Percentiles rank a stretch among this genome's conserved stretches.
Conservation (phyloP, 2,797 vertebrate species). For the Pachyuromys duprasi region DNA sequence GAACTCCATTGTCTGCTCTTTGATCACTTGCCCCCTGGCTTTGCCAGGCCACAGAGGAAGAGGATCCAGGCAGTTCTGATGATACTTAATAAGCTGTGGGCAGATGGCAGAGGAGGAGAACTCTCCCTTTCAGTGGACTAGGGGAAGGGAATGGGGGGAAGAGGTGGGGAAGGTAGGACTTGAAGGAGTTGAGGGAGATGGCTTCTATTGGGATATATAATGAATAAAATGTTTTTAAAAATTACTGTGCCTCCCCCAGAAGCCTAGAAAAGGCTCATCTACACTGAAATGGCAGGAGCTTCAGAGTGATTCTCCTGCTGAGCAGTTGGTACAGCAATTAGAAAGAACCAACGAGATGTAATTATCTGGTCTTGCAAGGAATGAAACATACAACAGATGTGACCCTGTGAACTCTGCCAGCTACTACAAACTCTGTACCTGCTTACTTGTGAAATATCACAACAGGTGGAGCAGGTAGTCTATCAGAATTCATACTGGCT, state of each 20-base stretch:
- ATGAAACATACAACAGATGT: not conserved
- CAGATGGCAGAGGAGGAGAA: no score
- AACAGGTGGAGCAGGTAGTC: not conserved
- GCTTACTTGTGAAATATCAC: not conserved
- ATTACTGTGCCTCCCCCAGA: not conserved
- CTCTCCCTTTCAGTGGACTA: no score
- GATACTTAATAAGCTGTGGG: no score
- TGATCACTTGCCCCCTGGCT: no score
- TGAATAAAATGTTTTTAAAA: no score
- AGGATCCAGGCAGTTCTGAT: no score
- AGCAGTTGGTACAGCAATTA: not conserved
- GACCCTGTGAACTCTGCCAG: not conserved
- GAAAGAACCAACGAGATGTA: not conserved
- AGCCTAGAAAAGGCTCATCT: not conserved
- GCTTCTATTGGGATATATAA: no score
- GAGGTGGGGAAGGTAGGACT: no score
- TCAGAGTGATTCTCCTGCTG: not conserved
- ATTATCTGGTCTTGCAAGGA: not conserved
- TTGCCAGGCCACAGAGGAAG: no score
- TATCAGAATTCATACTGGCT: not conserved
- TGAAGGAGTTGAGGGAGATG: no score
- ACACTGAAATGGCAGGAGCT: not conserved
- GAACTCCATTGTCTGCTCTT: no score
- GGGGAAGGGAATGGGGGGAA: no score
- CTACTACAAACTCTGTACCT: not conserved